Evolutionary conservation across 2,113 vertebrate species (phyloP).

Genomic region (Menura novaehollandiae): DNA sequence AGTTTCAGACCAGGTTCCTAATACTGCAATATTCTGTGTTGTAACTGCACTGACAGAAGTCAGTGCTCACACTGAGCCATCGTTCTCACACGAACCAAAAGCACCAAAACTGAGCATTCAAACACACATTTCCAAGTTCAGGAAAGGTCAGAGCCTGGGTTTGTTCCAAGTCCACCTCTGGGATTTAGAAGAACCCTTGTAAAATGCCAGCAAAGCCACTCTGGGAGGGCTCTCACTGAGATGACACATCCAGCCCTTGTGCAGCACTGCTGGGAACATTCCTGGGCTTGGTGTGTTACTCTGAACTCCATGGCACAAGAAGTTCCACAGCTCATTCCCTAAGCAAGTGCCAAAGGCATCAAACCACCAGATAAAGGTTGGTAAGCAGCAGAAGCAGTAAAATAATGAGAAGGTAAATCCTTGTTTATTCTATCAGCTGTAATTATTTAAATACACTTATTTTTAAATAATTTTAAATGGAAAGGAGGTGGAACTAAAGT

Average conservation of each 20-base stretch:
- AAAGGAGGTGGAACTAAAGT: background rate
- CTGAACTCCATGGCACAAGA: background rate
- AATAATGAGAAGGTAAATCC: background rate
- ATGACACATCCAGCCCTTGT: too few relatives aligned
- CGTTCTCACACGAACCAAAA: background rate
- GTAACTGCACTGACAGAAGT: background rate
- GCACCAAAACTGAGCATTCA: background rate
- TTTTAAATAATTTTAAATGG: background rate
- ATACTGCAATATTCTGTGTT: background rate
- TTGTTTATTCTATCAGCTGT: background rate
- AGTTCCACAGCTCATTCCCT: background rate
- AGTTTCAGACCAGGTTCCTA: background rate
- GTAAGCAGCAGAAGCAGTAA: background rate
- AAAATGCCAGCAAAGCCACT: background rate
- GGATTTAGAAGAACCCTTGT: background rate
- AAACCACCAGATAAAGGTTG: background rate
- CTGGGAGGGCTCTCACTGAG: background rate
- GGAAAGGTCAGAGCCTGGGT: background rate
- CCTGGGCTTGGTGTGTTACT: background rate
- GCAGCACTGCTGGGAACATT: background rate
- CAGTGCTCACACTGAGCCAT: background rate
- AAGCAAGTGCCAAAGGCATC: background rate
- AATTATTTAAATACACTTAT: background rate
- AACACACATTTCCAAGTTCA: background rate
- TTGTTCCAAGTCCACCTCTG: background rate